A percentile compares a stretch with the other conserved stretches of the same genome.
phyloP scores from a whole-genome alignment of 2,113 vertebrate genomes.

The Manacus vitellinus region DNA sequence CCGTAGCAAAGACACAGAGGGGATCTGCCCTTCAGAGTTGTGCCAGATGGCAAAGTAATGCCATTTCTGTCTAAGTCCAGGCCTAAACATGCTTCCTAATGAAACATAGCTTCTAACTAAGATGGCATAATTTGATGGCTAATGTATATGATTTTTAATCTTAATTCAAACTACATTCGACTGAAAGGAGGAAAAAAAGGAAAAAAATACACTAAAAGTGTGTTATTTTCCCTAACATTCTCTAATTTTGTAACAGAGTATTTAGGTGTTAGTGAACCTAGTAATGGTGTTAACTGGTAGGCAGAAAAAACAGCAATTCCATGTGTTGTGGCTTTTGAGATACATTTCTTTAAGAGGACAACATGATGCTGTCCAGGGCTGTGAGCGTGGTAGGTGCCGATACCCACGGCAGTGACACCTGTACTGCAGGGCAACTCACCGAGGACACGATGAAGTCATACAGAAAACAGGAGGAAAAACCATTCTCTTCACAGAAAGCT shows the following conservation, averaged over 20 bases:
- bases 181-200: not conserved
- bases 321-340: not conserved
- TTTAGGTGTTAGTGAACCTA: not conserved
- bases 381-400: not conserved
- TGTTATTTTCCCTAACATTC: not conserved
- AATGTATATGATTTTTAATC: not conserved
- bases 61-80: not conserved
- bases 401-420: not conserved
- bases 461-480: not conserved
- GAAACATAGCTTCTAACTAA: not conserved
- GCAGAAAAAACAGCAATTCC: not conserved
- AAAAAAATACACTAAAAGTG: not conserved
- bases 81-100: not conserved
- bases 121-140: not conserved
- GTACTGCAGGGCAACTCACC: not conserved
- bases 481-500: not conserved
- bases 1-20: not conserved
- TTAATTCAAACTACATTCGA: not conserved
- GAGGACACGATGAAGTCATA: not conserved
- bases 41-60: not conserved
- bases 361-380: fast-evolving
- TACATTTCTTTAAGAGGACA: not conserved
- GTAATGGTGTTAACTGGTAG: not conserved
- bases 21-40: not conserved
- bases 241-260: not conserved